Evolutionary conservation across 2,888 invertebrate genomes (phyloP), one percentile per base, ranked within the genome.

Genomic region (Ceriagrion tenellum): DNA sequence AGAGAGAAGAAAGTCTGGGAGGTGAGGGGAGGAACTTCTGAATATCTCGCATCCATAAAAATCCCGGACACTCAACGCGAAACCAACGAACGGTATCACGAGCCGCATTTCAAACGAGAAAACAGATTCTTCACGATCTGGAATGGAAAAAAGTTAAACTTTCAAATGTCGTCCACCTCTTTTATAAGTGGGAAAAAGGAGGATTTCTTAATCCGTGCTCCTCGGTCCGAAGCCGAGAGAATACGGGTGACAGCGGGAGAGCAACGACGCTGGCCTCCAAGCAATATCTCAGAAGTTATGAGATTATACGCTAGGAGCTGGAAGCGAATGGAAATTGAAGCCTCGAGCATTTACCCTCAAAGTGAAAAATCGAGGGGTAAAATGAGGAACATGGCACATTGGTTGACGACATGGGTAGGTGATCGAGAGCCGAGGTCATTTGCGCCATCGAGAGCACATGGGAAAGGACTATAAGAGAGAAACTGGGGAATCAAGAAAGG

Each of bases 91-190:
- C 81, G 81, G 35, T 81, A 81, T 81, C 81, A 81, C 81, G 81
- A 81, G 81, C 81, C 81, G 30, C 26, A 81, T 81, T 81, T 35
- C 81, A 81, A 81, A 81, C 81, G 81, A 81, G 81, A 81, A 81
- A 81, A 81, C 81, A 35, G 81, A 81, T 81, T 81, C 81, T 81
- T 81, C 81, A 81, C 81, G 81, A 81, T 81, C 30, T 30, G 81
- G 81, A 81, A 81, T 35, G 16, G 26, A 81, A 81, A 81, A 81
- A 81, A 81, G 35, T 13, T n/a, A 35, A 81, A 81, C 81, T 81
- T 81, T 81, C 81, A 81, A 81, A 81, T 81, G 81, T 81, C 81
- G 81, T 81, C 35, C 81, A 81, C 30, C 30, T 30, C 35, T 35
- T 69, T 69, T 81, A 81, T 16, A 35, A 81, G 81, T 81, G 81